Conservation (phyloP, 1,140 invertebrate species). For the Prorops nasuta region DNA sequence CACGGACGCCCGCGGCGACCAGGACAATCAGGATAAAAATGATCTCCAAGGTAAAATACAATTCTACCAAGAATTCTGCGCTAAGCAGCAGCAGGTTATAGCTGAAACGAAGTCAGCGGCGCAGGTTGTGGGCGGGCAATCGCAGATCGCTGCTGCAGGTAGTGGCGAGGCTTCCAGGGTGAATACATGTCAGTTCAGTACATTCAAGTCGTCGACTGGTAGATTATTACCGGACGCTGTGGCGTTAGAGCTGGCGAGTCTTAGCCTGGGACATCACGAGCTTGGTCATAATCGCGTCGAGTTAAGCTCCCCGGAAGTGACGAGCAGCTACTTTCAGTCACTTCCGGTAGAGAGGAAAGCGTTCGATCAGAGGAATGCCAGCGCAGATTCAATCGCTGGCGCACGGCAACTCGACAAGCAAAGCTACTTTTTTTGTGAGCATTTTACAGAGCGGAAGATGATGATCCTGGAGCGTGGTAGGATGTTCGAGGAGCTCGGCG, state of each 20-base stretch:
- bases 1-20: slow-evolving; percentile 40
- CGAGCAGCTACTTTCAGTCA: slow-evolving; percentile 23
- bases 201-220: slow-evolving; percentile 37
- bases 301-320: slow-evolving; percentile 15
- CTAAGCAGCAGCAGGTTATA: slow-evolving; percentile 33
- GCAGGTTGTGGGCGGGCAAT: slow-evolving; percentile 19
- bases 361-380: slow-evolving; percentile 28
- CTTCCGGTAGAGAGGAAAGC: slow-evolving; percentile 11
- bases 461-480: too few species aligned
- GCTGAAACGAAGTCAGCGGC: slow-evolving; percentile 24
- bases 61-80: slow-evolving; percentile 39
- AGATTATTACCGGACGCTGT: slow-evolving; percentile 14
- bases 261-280: slow-evolving; percentile 29
- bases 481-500: slow-evolving; percentile 21
- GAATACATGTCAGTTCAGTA: slow-evolving; percentile 39
- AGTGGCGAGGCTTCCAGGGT: slow-evolving; percentile 16
- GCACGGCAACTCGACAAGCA: slow-evolving; percentile 38
- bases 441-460: slow-evolving; percentile 35
- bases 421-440: slow-evolving; percentile 46
- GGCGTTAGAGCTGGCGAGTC: slow-evolving; percentile 27
- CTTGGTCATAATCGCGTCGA: slow-evolving; percentile 18
- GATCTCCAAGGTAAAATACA: slow-evolving; percentile 47
- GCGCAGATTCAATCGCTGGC: slow-evolving; percentile 27
- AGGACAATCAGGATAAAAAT: slow-evolving; percentile 50
- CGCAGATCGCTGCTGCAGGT: slow-evolving; percentile 8